Evolutionary conservation across 2,888 invertebrate species (phyloP).

Genomic region (Mythimna albipuncta): DNA sequence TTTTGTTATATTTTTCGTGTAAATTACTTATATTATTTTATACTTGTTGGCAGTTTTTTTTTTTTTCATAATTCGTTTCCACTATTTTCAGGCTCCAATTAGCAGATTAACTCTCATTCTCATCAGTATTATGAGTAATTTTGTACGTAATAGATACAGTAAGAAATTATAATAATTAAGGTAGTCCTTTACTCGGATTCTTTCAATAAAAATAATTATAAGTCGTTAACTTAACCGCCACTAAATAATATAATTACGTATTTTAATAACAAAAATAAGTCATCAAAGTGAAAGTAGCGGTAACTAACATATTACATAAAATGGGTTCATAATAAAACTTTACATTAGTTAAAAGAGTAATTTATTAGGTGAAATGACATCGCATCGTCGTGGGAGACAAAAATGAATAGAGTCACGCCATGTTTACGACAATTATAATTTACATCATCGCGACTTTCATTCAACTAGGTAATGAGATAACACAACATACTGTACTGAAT

Average conservation of each 20-base stretch:
- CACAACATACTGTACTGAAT: constrained; percentile 38
- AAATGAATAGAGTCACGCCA: constrained; percentile 82
- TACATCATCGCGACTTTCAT: constrained; percentile 83
- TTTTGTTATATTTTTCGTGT: neutral
- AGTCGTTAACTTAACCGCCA: constrained; percentile 22
- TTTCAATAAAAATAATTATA: constrained; percentile 16
- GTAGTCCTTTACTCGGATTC: neutral
- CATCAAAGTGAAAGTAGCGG: constrained; percentile 68
- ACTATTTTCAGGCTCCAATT: neutral
- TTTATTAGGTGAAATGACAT: constrained; percentile 81
- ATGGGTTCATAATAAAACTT: constrained; percentile 72
- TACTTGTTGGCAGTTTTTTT: neutral
- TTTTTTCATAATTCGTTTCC: neutral
- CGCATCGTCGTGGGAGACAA: constrained; percentile 85
- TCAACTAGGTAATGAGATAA: constrained; percentile 67
- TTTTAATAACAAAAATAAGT: constrained; percentile 45
- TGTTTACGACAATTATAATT: constrained; percentile 79
- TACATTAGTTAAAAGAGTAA: constrained; percentile 72
- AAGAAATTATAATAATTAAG: neutral
- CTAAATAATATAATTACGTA: constrained; percentile 20
- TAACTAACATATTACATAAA: constrained; percentile 63
- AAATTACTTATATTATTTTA: neutral
- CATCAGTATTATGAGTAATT: neutral
- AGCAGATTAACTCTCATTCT: neutral
- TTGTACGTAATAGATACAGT: neutral